Percentiles rank a stretch among this genome's conserved stretches.
phyloP scores from a whole-genome alignment of 2,888 invertebrate species.

The Calliopum simillimum region DNA sequence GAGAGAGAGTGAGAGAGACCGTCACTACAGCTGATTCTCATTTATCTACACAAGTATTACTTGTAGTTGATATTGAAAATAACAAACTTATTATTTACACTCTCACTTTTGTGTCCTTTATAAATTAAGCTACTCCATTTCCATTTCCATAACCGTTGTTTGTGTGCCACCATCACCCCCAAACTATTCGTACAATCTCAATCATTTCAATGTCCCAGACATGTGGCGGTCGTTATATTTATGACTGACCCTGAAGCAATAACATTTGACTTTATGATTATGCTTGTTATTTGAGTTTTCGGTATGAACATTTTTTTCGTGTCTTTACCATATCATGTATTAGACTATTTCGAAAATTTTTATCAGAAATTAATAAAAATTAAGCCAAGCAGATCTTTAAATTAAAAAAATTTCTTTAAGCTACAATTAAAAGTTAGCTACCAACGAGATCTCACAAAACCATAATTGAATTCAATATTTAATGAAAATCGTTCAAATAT shows the following conservation, averaged over 20 bases:
- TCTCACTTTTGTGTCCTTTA: not conserved
- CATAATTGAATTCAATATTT: too few relatives aligned
- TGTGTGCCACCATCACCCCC: not conserved
- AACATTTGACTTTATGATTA: slow-evolving; percentile 50
- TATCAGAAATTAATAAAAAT: too few relatives aligned
- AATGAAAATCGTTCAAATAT: too few relatives aligned
- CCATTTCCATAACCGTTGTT: not conserved
- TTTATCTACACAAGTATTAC: slow-evolving; percentile 22
- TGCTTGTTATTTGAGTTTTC: slow-evolving; percentile 7
- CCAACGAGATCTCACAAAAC: too few relatives aligned
- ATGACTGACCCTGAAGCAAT: slow-evolving; percentile 41
- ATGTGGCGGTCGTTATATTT: slow-evolving; percentile 54
- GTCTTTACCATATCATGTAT: not conserved
- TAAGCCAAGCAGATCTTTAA: too few relatives aligned
- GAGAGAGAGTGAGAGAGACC: too few relatives aligned
- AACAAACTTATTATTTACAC: slow-evolving; percentile 44
- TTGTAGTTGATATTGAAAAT: slow-evolving; percentile 33
- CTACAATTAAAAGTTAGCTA: too few relatives aligned
- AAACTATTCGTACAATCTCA: not conserved
- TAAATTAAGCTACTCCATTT: not conserved
- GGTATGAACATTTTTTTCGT: slow-evolving; percentile 38
- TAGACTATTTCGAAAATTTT: too few relatives aligned
- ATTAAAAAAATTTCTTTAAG: too few relatives aligned
- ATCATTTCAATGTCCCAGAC: slow-evolving; percentile 34
- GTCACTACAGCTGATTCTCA: not conserved